Base-by-base conservation (phyloP, 2,797 vertebrate genomes). In the Myiotriccus ornatus region DNA sequence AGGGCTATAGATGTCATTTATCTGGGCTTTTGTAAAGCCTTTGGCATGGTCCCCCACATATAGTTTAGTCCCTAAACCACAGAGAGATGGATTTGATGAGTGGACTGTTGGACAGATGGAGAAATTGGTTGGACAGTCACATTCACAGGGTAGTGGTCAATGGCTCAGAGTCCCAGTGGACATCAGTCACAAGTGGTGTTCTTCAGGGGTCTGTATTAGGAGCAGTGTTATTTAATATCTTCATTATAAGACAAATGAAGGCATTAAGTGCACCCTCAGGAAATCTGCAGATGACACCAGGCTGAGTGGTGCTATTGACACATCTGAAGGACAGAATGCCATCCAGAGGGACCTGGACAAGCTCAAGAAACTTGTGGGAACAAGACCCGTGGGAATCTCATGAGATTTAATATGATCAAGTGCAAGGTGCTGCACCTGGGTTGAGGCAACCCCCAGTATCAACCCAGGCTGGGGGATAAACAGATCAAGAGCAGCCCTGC, bases 81-180 rank as follows among this genome's bases (percentile, higher is more conserved):
- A 35, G 25, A 74, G n/a, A 47, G 18, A 35, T 14, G 16, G 32
- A 49, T 69, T n/a, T 37, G 22, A n/a, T 28, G 32, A 62, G 63
- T 49, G 23, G 35, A 69, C 13, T 8, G 18, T 32, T n/a, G n/a
- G 44, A 65, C 4, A 19, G 27, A 13, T 55, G 2, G 2, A 62
- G 12, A 76, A 46, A 65, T 13, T 24, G 11, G 13, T 6, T 37
- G 27, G 32, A 55, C 0, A 0, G 49, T 24, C 23, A 43, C 20
- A 28, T n/a, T 27, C 20, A 37, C 28, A 77, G 23, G 20, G 41
- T 10, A 9, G 1, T 22, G n/a, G 21, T 43, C 57, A 64, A n/a
- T 6, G 9, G 11, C 28, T 63, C 17, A 56, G 27, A 62, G 43
- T 50, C 20, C 19, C 17, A 30, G 28, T 12, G 16, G 24, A 30